phyloP scores from a whole-genome alignment of 2,888 invertebrate genomes.

The Euclidia mi region DNA sequence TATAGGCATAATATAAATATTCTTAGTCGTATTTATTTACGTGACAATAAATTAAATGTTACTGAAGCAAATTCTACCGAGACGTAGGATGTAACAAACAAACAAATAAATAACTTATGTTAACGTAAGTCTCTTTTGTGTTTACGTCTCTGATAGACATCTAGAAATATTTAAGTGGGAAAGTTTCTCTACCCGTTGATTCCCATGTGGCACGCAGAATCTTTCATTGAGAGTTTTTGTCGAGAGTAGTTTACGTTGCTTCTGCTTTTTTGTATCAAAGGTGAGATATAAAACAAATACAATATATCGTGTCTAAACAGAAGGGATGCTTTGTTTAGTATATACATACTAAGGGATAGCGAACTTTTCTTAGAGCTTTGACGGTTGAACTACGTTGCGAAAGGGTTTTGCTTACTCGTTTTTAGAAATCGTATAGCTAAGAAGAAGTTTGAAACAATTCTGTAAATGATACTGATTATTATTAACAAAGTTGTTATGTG shows the following conservation, averaged over 20 bases:
- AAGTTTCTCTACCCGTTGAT: constrained; percentile 19
- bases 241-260: background rate
- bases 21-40: background rate
- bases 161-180: constrained; percentile 19
- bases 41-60: constrained; percentile 1
- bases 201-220: constrained; percentile 11
- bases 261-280: constrained; percentile 10
- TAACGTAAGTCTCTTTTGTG: constrained; percentile 25
- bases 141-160: constrained; percentile 7
- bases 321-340: too few relatives aligned
- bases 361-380: too few relatives aligned
- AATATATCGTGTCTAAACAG: too few relatives aligned
- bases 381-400: too few relatives aligned
- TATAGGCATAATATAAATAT: too few relatives aligned
- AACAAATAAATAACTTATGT: constrained; percentile 47
- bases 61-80: constrained; percentile 15
- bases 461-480: too few relatives aligned
- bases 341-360: too few relatives aligned
- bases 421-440: too few relatives aligned
- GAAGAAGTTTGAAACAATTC: too few relatives aligned
- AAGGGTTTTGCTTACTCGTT: too few relatives aligned
- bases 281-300: background rate
- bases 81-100: constrained; percentile 30
- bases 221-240: constrained; percentile 9
- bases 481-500: too few relatives aligned